A percentile compares a stretch with the other conserved stretches of the same genome.
These are phyloP conservation scores for Clupea harengus DNA, from an alignment of 2,113 vertebrate species.

Conservation along the genomic window DNA sequence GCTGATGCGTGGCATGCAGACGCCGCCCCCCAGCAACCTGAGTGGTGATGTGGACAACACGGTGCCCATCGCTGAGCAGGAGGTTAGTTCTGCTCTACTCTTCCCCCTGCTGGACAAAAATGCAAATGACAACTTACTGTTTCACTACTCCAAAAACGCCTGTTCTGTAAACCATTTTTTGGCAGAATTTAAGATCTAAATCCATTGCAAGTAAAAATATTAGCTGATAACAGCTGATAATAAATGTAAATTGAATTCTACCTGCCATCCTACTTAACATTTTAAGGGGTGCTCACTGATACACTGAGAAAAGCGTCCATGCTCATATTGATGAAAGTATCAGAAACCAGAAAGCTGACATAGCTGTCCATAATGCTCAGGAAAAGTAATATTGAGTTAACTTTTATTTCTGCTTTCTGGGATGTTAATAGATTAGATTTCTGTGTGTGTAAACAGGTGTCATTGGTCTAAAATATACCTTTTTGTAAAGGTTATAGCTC, in stretches of 20 bases:
- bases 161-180: neutral
- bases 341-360: neutral
- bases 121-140: neutral
- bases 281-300: too few relatives aligned
- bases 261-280: too few relatives aligned
- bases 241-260: too few relatives aligned
- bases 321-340: neutral
- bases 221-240: too few relatives aligned
- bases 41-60: conserved; percentile 70
- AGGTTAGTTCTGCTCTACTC: conserved; percentile 73
- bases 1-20: conserved; percentile 77
- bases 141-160: neutral
- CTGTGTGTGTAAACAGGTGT: neutral
- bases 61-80: conserved; percentile 81
- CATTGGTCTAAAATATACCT: neutral
- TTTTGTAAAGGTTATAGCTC: neutral
- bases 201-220: too few relatives aligned
- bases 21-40: conserved; percentile 65
- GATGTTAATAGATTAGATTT: too few relatives aligned
- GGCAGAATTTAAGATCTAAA: too few relatives aligned
- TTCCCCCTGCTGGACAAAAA: conserved; percentile 49
- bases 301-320: too few relatives aligned
- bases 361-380: neutral
- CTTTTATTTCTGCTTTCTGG: neutral
- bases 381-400: neutral